A percentile compares a stretch with the other conserved stretches of the same genome.
Conservation (phyloP, 2,888 invertebrate species). For the Stenotaenia linearis region DNA sequence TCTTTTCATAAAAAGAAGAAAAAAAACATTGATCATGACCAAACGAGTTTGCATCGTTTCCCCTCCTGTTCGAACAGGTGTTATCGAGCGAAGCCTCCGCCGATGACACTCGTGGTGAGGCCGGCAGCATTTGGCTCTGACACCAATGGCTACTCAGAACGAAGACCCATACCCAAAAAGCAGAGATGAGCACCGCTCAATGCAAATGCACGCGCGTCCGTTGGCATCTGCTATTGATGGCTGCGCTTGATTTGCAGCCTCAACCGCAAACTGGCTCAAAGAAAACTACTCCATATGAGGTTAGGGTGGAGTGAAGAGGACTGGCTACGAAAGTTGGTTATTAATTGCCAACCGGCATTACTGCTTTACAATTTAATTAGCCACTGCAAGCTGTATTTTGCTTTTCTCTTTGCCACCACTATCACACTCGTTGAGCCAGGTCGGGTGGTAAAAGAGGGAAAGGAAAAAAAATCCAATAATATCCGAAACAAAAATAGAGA, state of each 20-base stretch:
- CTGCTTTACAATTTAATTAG: constrained; percentile 30
- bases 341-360: background rate
- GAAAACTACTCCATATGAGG: background rate
- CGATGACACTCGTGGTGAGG: constrained; percentile 22
- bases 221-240: constrained; percentile 28
- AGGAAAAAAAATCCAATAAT: background rate
- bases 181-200: constrained; percentile 22
- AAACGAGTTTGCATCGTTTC: background rate
- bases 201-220: constrained; percentile 19
- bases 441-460: background rate
- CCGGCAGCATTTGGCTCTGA: constrained; percentile 28
- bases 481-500: constrained; percentile 9
- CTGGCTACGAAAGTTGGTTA: background rate
- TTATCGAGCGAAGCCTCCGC: constrained; percentile 7
- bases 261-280: constrained; percentile 9
- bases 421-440: background rate
- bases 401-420: background rate
- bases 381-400: background rate
- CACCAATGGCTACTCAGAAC: constrained; percentile 17
- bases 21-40: background rate
- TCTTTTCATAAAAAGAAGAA: background rate
- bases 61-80: constrained; percentile 19
- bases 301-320: background rate
- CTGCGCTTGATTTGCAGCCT: constrained; percentile 24
- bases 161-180: constrained; percentile 15